Evolutionary conservation across 2,888 invertebrate genomes (phyloP).

Genomic region (Baccha elongata): DNA sequence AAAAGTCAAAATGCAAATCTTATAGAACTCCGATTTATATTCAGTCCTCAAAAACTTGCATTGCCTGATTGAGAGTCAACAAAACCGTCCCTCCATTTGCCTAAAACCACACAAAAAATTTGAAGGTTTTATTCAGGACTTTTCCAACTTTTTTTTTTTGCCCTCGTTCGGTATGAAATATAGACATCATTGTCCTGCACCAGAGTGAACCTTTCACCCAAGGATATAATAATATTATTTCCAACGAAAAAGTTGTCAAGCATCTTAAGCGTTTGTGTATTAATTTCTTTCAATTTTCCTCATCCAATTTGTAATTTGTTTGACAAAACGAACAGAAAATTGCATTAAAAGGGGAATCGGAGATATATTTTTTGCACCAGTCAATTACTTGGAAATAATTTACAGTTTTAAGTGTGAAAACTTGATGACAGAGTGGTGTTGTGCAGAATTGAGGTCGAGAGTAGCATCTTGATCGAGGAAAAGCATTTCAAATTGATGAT

Average conservation of each 20-base stretch:
- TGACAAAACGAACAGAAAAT: slow-evolving; percentile 48
- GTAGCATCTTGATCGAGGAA: too few species aligned
- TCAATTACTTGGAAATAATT: slow-evolving; percentile 57
- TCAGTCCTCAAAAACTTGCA: slow-evolving; percentile 28
- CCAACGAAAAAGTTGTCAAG: slow-evolving; percentile 12
- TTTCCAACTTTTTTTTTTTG: too few species aligned
- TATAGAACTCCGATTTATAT: slow-evolving; percentile 30
- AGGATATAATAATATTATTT: neutral
- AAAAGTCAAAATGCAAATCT: too few species aligned
- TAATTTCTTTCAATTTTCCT: slow-evolving; percentile 43
- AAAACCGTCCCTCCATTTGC: slow-evolving; percentile 41
- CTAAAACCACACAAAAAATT: slow-evolving; percentile 40
- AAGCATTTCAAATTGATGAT: too few species aligned
- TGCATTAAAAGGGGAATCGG: slow-evolving; percentile 30
- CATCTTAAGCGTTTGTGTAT: slow-evolving; percentile 32
- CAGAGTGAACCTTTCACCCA: neutral
- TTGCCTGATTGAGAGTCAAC: slow-evolving; percentile 48
- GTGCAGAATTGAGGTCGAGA: too few species aligned
- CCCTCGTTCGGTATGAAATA: too few species aligned
- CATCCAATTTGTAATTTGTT: slow-evolving; percentile 50
- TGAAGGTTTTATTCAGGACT: neutral
- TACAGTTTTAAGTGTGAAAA: slow-evolving; percentile 29
- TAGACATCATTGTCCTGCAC: neutral
- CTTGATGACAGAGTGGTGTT: too few species aligned
- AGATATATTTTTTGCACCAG: slow-evolving; percentile 26